These are phyloP conservation scores for Labeo catla DNA, from an alignment of 2,113 vertebrate genomes.

Conservation along the genomic window DNA sequence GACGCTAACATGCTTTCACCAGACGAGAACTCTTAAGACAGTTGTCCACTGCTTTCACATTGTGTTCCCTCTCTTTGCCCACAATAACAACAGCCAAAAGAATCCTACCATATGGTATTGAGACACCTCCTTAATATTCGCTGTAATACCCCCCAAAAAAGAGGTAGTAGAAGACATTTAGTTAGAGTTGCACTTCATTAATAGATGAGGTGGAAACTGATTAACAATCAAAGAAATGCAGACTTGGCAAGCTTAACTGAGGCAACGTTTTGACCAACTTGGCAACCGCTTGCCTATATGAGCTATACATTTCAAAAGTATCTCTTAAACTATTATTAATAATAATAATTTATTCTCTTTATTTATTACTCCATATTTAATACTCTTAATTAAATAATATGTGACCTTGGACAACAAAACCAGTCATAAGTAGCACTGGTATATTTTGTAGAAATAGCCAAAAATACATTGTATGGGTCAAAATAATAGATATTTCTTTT, in stretches of 20 bases:
- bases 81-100: slow-evolving; percentile 34
- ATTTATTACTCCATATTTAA: not conserved
- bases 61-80: slow-evolving; percentile 33
- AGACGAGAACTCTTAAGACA: slow-evolving; percentile 23
- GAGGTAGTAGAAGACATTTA: not conserved
- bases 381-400: too few relatives aligned
- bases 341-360: not conserved
- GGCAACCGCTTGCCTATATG: not conserved
- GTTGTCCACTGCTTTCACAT: slow-evolving; percentile 33
- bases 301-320: too few relatives aligned
- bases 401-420: too few relatives aligned
- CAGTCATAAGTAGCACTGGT: too few relatives aligned
- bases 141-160: not conserved
- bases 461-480: too few relatives aligned
- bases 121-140: not conserved
- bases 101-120: not conserved
- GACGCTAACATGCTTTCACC: slow-evolving; percentile 34
- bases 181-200: not conserved
- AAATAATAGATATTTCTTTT: too few relatives aligned
- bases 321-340: not conserved
- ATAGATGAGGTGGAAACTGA: not conserved
- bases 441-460: too few relatives aligned
- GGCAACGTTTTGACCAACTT: not conserved
- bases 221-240: slow-evolving; percentile 23
- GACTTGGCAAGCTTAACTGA: not conserved